These are phyloP conservation scores for Papilio xuthus DNA, from an alignment of 1,140 invertebrate genomes.

Conservation along the genomic window DNA sequence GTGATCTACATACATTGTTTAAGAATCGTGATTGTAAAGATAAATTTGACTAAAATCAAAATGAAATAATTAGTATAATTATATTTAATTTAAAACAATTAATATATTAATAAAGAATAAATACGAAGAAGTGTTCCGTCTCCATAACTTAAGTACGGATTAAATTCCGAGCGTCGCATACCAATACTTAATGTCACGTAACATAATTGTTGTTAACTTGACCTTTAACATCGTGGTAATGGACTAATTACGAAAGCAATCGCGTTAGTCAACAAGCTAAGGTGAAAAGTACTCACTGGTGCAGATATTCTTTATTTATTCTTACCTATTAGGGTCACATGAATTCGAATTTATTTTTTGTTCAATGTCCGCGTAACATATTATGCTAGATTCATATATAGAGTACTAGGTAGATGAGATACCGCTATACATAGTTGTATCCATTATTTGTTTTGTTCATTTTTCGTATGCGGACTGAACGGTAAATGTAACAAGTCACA, in stretches of 20 bases:
- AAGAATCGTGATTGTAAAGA: too few relatives aligned
- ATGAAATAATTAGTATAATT: too few relatives aligned
- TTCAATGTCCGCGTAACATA: constrained; percentile 9
- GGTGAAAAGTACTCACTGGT: not conserved
- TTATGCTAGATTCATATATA: constrained; percentile 22
- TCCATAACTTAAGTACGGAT: not conserved
- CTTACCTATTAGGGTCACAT: not conserved
- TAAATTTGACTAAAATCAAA: not conserved
- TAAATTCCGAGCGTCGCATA: not conserved
- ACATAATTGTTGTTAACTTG: constrained; percentile 6
- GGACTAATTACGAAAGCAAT: constrained; percentile 1
- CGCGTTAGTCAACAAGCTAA: not conserved
- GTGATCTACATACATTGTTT: not conserved
- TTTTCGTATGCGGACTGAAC: constrained; percentile 56
- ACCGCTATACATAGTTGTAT: constrained; percentile 50
- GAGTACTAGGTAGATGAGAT: constrained; percentile 36
- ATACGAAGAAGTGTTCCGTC: not conserved
- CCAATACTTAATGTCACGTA: constrained; percentile 4
- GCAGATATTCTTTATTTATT: not conserved
- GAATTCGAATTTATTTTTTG: not conserved
- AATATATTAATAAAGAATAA: not conserved
- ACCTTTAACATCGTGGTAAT: constrained; percentile 5
- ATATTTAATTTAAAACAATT: not conserved
- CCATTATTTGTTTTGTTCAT: constrained; percentile 56
- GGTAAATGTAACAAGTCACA: constrained; percentile 62